phyloP scores from a whole-genome alignment of 2,888 invertebrate genomes.

The Anthrax anthrax region DNA sequence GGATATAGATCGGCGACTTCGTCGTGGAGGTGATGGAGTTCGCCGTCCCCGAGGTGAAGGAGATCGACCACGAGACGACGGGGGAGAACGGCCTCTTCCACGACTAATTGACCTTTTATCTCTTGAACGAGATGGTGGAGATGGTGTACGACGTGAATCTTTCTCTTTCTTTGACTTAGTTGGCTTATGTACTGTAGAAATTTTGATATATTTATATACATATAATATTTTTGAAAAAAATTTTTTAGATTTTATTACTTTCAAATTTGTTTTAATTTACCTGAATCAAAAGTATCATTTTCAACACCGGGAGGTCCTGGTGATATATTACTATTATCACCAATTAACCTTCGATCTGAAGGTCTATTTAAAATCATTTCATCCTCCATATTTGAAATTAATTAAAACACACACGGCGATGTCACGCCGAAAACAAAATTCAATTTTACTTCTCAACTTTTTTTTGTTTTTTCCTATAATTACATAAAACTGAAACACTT shows the following conservation, averaged over 20 bases:
- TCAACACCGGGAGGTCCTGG: conserved; percentile 30
- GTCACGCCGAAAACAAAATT: no score
- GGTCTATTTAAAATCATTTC: conserved; percentile 23
- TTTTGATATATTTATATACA: background rate
- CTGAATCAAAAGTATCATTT: conserved; percentile 17
- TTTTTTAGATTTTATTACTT: background rate
- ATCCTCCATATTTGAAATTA: conserved; percentile 25
- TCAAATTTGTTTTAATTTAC: conserved; percentile 7
- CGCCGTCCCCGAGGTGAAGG: conserved; percentile 19
- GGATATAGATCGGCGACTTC: conserved; percentile 5
- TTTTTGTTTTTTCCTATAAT: no score
- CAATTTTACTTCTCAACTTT: no score
- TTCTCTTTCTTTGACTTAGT: background rate
- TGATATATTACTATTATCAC: conserved; percentile 20
- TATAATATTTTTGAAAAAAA: background rate
- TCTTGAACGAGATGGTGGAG: background rate
- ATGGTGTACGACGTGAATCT: background rate
- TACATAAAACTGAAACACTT: no score
- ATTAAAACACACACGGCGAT: no score
- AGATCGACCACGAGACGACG: conserved; percentile 11
- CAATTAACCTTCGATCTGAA: conserved; percentile 22
- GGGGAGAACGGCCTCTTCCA: background rate
- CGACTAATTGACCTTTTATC: background rate
- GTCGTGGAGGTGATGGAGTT: conserved; percentile 21
- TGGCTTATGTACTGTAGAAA: background rate